A percentile compares a stretch with the other conserved stretches of the same genome.
Conservation (phyloP, 2,113 vertebrate species). For the Phasianus colchicus region DNA sequence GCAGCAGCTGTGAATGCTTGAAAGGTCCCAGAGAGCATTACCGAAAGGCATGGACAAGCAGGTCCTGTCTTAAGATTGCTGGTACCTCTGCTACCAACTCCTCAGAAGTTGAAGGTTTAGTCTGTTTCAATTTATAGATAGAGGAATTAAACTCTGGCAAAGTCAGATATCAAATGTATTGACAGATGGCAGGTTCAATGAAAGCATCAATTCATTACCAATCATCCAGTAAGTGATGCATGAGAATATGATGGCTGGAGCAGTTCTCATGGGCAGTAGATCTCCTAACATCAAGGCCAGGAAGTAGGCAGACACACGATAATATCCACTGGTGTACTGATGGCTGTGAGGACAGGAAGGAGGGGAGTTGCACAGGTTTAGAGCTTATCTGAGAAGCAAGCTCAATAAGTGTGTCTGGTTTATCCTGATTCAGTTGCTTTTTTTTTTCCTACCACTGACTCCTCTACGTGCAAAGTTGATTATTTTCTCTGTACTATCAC, state of each 20-base stretch:
- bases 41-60: not conserved
- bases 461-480: not conserved
- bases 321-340: constrained; percentile 79
- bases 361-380: constrained; percentile 31
- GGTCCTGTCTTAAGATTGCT: not conserved
- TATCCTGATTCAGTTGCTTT: not conserved
- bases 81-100: constrained; percentile 5
- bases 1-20: not conserved
- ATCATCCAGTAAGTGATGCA: constrained; percentile 79
- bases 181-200: not conserved
- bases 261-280: constrained; percentile 76
- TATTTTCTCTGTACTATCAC: not conserved
- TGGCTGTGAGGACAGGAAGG: constrained; percentile 67
- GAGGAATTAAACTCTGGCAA: not conserved
- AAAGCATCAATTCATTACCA: constrained; percentile 66
- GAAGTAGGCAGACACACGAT: constrained; percentile 75
- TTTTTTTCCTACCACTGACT: not conserved
- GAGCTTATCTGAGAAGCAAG: not conserved
- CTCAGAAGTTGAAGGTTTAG: not conserved
- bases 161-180: not conserved
- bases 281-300: constrained; percentile 74
- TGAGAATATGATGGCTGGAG: constrained; percentile 72
- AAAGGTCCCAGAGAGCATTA: not conserved
- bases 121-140: not conserved
- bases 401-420: not conserved